Percentiles rank a stretch among this genome's conserved stretches.
Conservation (phyloP, 2,797 vertebrate species). For the Menidia menidia region DNA sequence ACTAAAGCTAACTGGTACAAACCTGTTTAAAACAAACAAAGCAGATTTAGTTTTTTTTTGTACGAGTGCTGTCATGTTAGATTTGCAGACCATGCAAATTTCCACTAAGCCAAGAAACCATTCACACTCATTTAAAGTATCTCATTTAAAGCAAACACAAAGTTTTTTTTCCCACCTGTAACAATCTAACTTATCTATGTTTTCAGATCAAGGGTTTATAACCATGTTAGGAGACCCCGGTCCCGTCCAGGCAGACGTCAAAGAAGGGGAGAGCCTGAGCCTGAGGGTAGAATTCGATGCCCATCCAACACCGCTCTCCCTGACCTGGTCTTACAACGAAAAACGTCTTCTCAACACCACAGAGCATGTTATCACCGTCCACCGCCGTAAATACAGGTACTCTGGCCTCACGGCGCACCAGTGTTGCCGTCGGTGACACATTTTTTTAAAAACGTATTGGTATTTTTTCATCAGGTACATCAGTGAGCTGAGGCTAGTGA, state of each 20-base stretch:
- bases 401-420: not conserved
- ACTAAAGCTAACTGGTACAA: not conserved
- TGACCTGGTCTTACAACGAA: conserved; percentile 89
- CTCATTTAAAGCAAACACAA: not conserved
- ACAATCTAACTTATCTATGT: conserved; percentile 11
- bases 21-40: not conserved
- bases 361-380: conserved; percentile 88
- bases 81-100: conserved; percentile 41
- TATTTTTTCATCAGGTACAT: conserved; percentile 80
- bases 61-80: not conserved
- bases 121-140: not conserved
- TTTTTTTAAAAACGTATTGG: not conserved
- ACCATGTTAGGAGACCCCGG: conserved; percentile 76
- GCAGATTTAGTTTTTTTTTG: too few species aligned
- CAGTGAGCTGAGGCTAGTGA: conserved; percentile 91
- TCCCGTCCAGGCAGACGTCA: conserved; percentile 86
- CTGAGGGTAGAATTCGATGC: conserved; percentile 89
- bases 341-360: conserved; percentile 90
- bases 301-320: conserved; percentile 86
- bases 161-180: not conserved
- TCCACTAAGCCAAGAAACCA: not conserved
- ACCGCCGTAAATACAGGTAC: conserved; percentile 90
- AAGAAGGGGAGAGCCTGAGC: conserved; percentile 91
- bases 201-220: conserved; percentile 91
- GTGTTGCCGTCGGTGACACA: not conserved